phyloP scores from a whole-genome alignment of 2,797 vertebrate genomes.

The Cheracebus regulus region DNA sequence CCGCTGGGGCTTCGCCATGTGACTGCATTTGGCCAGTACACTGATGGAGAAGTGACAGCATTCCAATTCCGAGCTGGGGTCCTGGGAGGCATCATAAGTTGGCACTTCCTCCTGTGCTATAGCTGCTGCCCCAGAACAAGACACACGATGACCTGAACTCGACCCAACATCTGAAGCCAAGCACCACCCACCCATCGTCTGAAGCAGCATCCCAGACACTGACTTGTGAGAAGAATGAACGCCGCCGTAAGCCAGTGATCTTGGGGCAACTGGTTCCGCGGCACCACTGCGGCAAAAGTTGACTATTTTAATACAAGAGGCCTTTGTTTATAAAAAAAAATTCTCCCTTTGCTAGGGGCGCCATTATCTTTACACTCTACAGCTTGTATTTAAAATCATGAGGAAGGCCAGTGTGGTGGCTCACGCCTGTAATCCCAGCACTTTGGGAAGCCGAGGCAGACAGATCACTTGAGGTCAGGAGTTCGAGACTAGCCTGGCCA shows the following conservation, averaged over 20 bases:
- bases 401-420: neutral
- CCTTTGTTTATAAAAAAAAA: neutral
- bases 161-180: neutral
- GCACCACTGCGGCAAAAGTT: neutral
- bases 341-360: neutral
- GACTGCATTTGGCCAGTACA: neutral
- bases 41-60: neutral
- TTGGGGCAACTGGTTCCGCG: accelerated
- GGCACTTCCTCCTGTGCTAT: neutral
- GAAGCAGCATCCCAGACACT: neutral
- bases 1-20: neutral
- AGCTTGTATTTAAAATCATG: neutral
- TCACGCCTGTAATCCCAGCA: neutral
- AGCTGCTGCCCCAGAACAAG: neutral
- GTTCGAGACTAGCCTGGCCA: neutral
- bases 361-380: neutral
- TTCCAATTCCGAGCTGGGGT: neutral
- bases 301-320: neutral
- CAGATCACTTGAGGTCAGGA: neutral
- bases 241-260: accelerated
- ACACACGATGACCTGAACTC: accelerated
- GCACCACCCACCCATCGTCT: neutral
- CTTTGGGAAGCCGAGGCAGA: neutral
- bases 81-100: accelerated
- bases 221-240: neutral